Evolutionary conservation across 2,797 vertebrate species (phyloP).

Genomic region (Liasis olivaceus): DNA sequence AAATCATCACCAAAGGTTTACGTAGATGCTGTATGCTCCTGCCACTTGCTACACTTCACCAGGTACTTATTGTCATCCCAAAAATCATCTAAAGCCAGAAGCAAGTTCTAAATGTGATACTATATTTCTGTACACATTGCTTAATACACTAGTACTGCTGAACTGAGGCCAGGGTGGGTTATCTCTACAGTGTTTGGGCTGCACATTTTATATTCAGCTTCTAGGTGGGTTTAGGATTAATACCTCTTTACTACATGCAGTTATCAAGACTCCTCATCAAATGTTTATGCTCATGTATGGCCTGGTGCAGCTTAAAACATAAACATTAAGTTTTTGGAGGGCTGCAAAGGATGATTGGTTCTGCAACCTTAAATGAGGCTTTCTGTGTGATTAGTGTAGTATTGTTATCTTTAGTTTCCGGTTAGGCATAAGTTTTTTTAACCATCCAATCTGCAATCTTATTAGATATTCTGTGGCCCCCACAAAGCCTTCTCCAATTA

Average conservation of each 20-base stretch:
- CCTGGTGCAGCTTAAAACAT: background rate
- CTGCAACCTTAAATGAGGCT: background rate
- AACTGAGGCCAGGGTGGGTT: background rate
- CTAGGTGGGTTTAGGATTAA: background rate
- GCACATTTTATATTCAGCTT: background rate
- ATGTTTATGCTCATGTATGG: background rate
- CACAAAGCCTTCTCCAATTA: background rate
- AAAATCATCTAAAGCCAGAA: background rate
- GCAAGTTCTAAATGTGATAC: background rate
- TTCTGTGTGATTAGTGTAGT: background rate
- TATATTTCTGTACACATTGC: background rate
- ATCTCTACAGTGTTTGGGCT: background rate
- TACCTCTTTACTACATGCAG: background rate
- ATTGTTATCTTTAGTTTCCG: background rate
- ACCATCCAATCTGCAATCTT: background rate
- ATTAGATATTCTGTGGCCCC: background rate
- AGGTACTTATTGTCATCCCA: background rate
- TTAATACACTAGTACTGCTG: background rate
- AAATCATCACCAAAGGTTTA: background rate
- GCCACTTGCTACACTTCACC: background rate
- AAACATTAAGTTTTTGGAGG: background rate
- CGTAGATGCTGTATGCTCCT: background rate
- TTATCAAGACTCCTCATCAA: background rate
- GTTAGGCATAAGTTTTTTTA: background rate
- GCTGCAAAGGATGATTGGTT: background rate